Percentiles rank a stretch among this genome's conserved stretches.
Conservation (phyloP, 2,888 invertebrate genomes). For the Eretmocerus hayati region DNA sequence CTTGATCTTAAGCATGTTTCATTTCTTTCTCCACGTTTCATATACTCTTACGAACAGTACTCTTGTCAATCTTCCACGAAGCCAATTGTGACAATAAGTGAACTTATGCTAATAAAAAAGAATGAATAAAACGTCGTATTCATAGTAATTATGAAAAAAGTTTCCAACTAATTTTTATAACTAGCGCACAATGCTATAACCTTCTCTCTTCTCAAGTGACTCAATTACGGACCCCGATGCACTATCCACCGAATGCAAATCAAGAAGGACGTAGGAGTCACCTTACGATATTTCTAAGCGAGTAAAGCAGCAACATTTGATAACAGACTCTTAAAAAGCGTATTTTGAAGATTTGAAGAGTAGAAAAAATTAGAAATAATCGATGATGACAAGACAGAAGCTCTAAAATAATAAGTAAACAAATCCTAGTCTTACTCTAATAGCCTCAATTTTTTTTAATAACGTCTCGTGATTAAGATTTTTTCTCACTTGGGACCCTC, state of each 20-base stretch:
- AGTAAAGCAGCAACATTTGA: slow-evolving; percentile 8
- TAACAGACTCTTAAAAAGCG: slow-evolving; percentile 13
- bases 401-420: slow-evolving; percentile 23
- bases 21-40: too few relatives aligned
- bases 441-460: slow-evolving; percentile 25
- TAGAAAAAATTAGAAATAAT: slow-evolving; percentile 7
- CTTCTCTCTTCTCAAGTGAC: neutral
- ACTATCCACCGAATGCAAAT: too few relatives aligned
- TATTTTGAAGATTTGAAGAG: slow-evolving; percentile 6
- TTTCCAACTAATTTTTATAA: neutral
- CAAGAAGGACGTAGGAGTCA: neutral
- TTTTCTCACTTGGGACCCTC: slow-evolving; percentile 65
- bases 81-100: too few relatives aligned
- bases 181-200: neutral
- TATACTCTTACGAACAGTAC: too few relatives aligned
- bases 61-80: too few relatives aligned
- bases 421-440: slow-evolving; percentile 25
- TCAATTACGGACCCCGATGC: too few relatives aligned
- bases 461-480: slow-evolving; percentile 23
- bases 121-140: too few relatives aligned
- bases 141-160: too few relatives aligned
- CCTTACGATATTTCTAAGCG: slow-evolving; percentile 9
- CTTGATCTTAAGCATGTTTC: too few relatives aligned
- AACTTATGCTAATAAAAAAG: too few relatives aligned
- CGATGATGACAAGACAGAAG: slow-evolving; percentile 12